phyloP scores from a whole-genome alignment of 2,888 invertebrate species.

The Drosophila mercatorum region DNA sequence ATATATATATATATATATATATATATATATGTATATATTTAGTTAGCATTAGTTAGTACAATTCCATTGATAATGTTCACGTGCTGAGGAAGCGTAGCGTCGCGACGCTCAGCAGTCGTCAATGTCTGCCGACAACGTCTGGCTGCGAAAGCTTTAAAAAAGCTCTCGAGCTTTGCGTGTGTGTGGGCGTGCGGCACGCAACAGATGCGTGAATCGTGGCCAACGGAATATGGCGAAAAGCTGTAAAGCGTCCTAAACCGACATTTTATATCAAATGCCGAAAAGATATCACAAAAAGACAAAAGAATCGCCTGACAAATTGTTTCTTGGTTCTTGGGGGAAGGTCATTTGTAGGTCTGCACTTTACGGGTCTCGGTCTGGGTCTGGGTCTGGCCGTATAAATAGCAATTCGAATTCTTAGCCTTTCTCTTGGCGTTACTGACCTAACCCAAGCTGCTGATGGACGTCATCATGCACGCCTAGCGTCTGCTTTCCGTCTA shows the following conservation, averaged over 20 bases:
- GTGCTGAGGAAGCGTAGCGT: constrained; percentile 40
- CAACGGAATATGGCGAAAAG: neutral
- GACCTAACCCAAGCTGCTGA: constrained; percentile 61
- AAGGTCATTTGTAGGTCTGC: constrained; percentile 75
- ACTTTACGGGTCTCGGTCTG: constrained; percentile 35
- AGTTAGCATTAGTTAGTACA: neutral
- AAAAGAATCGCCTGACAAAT: neutral
- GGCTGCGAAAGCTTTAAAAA: constrained; percentile 1
- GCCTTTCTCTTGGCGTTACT: constrained; percentile 45
- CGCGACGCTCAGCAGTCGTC: constrained; percentile 24
- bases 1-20: too few species aligned
- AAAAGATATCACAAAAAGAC: constrained; percentile 11
- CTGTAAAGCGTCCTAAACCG: neutral
- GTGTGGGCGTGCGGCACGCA: constrained; percentile 54
- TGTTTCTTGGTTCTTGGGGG: constrained; percentile 6
- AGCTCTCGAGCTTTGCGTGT: constrained; percentile 37
- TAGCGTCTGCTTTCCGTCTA: constrained; percentile 45
- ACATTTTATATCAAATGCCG: constrained; percentile 1
- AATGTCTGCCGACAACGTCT: constrained; percentile 13
- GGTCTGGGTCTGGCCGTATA: constrained; percentile 33
- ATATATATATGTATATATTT: too few species aligned
- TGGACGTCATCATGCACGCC: constrained; percentile 31
- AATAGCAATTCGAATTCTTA: constrained; percentile 51
- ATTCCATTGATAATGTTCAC: constrained; percentile 61
- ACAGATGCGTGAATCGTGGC: constrained; percentile 44